phyloP scores from a whole-genome alignment of 2,888 invertebrate species.

The Tortrix viridana region DNA sequence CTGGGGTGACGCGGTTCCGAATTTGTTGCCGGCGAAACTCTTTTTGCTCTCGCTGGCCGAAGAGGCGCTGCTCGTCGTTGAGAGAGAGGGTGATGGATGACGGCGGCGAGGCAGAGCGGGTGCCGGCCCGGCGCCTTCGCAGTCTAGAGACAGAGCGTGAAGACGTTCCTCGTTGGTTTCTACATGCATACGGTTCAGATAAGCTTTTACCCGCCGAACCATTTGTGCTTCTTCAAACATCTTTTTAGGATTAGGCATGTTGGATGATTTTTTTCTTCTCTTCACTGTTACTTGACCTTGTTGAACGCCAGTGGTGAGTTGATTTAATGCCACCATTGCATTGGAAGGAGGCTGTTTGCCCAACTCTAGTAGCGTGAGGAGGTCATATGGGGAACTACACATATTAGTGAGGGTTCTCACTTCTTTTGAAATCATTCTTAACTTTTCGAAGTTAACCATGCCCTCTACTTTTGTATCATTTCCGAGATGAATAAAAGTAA shows the following conservation, averaged over 20 bases:
- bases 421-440: conserved; percentile 99
- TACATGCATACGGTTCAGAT: conserved; percentile 95
- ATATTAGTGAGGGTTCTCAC: conserved; percentile 95
- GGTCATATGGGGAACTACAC: conserved; percentile 97
- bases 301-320: conserved; percentile 90
- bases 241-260: conserved; percentile 97
- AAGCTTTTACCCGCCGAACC: conserved; percentile 98
- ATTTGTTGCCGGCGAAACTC: conserved; percentile 86
- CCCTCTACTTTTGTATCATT: conserved; percentile 96
- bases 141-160: conserved; percentile 94
- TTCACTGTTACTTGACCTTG: conserved; percentile 94
- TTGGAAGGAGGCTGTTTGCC: conserved; percentile 94
- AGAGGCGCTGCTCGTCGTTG: conserved; percentile 95
- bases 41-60: conserved; percentile 91
- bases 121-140: conserved; percentile 89
- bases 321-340: conserved; percentile 95
- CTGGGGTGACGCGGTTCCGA: conserved; percentile 97
- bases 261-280: conserved; percentile 93
- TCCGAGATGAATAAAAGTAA: conserved; percentile 98
- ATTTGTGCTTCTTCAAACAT: conserved; percentile 99
- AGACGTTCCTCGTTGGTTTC: conserved; percentile 96
- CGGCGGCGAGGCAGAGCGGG: conserved; percentile 88
- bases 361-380: conserved; percentile 92
- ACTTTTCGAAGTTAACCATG: conserved; percentile 98
- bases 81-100: conserved; percentile 96